Percentiles rank a stretch among this genome's conserved stretches.
Evolutionary conservation across 1,140 invertebrate genomes (phyloP).

Genomic region (Drosophila littoralis): DNA sequence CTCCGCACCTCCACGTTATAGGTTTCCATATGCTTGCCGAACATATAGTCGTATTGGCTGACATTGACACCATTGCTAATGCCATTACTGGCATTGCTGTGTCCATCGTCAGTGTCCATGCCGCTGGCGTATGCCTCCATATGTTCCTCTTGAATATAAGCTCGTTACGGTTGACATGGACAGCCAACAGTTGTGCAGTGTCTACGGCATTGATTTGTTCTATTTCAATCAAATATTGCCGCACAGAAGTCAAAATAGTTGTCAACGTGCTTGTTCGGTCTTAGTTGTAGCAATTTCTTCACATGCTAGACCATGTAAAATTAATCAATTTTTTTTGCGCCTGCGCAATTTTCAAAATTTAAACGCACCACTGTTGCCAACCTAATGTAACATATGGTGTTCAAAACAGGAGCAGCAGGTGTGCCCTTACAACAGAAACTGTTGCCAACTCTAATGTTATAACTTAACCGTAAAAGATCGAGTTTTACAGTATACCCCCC

Average conservation of each 20-base stretch:
- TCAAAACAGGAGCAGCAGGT: conserved; percentile 16
- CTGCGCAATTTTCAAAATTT: conserved; percentile 23
- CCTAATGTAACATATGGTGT: not conserved
- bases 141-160: conserved; percentile 15
- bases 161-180: conserved; percentile 14
- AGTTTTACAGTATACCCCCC: too few relatives aligned
- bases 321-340: conserved; percentile 47
- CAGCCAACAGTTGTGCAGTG: not conserved
- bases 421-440: not conserved
- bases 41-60: conserved; percentile 43
- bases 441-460: too few relatives aligned
- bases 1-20: conserved; percentile 71
- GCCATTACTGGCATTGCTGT: conserved; percentile 26
- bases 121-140: conserved; percentile 30
- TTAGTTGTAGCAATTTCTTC: conserved; percentile 1
- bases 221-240: not conserved
- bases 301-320: conserved; percentile 9
- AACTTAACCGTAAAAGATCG: too few relatives aligned
- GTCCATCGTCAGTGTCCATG: conserved; percentile 39
- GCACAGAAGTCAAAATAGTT: not conserved
- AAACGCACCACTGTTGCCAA: conserved; percentile 4
- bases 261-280: conserved; percentile 8
- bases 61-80: conserved; percentile 61
- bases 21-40: conserved; percentile 48
- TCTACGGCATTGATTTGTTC: conserved; percentile 7